phyloP scores from a whole-genome alignment of 1,140 invertebrate species.

The Penaeus indicus region DNA sequence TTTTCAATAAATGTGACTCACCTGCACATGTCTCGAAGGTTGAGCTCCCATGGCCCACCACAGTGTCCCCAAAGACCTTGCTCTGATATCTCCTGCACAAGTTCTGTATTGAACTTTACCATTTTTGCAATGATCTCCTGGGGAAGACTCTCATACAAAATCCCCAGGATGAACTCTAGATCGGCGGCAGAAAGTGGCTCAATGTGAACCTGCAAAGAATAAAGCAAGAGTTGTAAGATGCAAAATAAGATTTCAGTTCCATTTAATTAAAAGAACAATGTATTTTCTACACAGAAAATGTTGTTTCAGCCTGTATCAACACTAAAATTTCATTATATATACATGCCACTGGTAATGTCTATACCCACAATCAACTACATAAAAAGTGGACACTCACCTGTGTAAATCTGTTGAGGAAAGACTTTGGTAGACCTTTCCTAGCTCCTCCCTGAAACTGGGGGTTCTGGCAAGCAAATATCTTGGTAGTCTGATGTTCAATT shows the following conservation, averaged over 20 bases:
- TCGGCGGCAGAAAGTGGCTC: conserved; percentile 84
- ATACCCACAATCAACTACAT: conserved; percentile 9
- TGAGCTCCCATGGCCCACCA: conserved; percentile 96
- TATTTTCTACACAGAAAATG: not conserved
- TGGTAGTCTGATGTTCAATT: conserved; percentile 79
- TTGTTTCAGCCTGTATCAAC: not conserved
- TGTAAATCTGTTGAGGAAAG: conserved; percentile 98
- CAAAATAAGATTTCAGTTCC: not conserved
- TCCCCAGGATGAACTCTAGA: conserved; percentile 76
- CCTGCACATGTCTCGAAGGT: conserved; percentile 92
- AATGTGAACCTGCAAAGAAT: conserved; percentile 80
- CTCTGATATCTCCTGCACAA: conserved; percentile 78
- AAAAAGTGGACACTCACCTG: conserved; percentile 76
- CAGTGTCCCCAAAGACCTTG: conserved; percentile 77
- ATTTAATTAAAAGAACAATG: not conserved
- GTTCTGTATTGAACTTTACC: conserved; percentile 83
- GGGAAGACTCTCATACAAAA: conserved; percentile 72
- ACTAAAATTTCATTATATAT: not conserved
- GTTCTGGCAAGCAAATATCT: conserved; percentile 98
- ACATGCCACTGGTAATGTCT: too few relatives aligned
- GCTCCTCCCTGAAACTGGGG: conserved; percentile 96
- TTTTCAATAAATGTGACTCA: conserved; percentile 74
- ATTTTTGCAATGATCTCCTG: conserved; percentile 77
- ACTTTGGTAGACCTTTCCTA: conserved; percentile 93
- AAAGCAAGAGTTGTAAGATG: not conserved